Base-by-base conservation (phyloP, 2,888 invertebrate genomes). In the Salticus scenicus region DNA sequence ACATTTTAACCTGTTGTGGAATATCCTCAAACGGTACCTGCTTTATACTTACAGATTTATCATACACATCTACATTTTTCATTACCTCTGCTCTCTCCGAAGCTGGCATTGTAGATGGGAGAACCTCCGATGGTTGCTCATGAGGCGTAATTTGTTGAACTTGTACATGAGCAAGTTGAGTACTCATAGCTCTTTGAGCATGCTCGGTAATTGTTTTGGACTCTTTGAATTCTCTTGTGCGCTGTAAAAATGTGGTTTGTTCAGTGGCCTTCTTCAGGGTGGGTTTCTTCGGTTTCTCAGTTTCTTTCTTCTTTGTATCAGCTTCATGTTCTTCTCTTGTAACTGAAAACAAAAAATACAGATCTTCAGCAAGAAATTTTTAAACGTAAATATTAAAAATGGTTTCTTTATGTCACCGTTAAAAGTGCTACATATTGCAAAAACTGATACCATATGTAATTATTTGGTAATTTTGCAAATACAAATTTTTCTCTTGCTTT, bases 81-180 rank as follows among this genome's bases (percentile, higher is more conserved):
- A 80, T 86, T 86, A 86, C 86, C 86, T 86, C 80, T 71, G 86
- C 86, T 51, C 33, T 86, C 57, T 86, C 86, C 78, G 41, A 24
- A 0, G 63, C 64, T 41, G 86, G 86, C 30, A 47, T 57, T 10
- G 51, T 24, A 0, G 73, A 47, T 51, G 87, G 91, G 1, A 91
- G 92, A 87, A 91, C 90, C 87, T 92, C 90, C n/a, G 92, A 90
- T 83, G 90, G 90, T 70, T 92, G 89, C 87, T 93, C 93, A 84
- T 92, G 82, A 30, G 82, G 33, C 1, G 69, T 73, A 17, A 27
- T 89, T 77, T 92, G 92, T 70, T 91, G 89, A 4, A 89, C 89
- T 0, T 89, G 91, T 91, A 95, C 95, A 89, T 93, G 93, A 89
- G 96, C 95, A 12, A 2, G 10, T 87, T 94, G 94, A 20, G 93